A percentile compares a stretch with the other conserved stretches of the same genome.
Conservation (phyloP, 2,113 vertebrate species). For the Hemicordylus capensis region DNA sequence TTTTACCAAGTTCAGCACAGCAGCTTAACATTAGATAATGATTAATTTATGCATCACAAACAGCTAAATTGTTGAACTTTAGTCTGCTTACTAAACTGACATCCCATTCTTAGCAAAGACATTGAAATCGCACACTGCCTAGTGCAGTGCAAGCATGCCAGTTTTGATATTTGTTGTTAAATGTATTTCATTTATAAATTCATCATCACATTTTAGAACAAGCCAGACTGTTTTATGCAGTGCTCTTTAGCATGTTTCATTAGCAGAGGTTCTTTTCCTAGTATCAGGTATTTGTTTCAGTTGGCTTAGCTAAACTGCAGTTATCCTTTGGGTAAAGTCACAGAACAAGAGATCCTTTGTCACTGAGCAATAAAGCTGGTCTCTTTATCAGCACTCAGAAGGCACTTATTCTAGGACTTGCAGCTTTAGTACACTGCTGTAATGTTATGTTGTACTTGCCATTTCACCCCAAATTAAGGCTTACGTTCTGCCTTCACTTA, state of each 20-base stretch:
- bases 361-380: conserved; percentile 60
- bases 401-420: conserved; percentile 69
- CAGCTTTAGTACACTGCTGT: conserved; percentile 48
- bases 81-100: neutral
- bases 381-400: conserved; percentile 56
- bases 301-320: conserved; percentile 56
- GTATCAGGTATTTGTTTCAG: conserved; percentile 62
- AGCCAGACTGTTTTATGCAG: conserved; percentile 34
- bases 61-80: neutral
- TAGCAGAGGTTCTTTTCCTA: conserved; percentile 33
- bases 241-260: neutral
- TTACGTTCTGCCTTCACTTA: conserved; percentile 30
- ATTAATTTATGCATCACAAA: neutral
- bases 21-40: neutral
- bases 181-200: conserved; percentile 34
- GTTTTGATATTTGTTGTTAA: conserved; percentile 20
- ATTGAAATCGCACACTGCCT: neutral
- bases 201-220: conserved; percentile 16
- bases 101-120: neutral
- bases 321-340: conserved; percentile 69
- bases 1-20: neutral
- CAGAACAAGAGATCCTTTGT: conserved; percentile 73
- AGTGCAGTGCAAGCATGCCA: neutral
- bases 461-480: neutral
- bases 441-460: neutral